Evolutionary conservation across 2,888 invertebrate species (phyloP).

Genomic region (Noctua pronuba): DNA sequence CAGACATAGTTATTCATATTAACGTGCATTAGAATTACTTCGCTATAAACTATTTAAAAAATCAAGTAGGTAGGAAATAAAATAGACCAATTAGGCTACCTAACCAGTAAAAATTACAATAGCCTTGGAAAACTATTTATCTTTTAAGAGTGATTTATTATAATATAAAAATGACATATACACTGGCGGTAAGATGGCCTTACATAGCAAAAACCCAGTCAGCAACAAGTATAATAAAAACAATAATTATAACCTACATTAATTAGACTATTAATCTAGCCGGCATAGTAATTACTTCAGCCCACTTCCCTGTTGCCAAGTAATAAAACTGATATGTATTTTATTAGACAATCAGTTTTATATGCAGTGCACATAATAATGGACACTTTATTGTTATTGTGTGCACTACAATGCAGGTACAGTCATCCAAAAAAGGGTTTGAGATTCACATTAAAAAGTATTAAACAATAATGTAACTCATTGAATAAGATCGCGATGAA

Average conservation of each 20-base stretch:
- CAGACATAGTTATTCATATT: background rate
- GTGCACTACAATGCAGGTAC: constrained; percentile 2
- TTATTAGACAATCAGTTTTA: constrained; percentile 18
- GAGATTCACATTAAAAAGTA: background rate
- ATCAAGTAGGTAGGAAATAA: background rate
- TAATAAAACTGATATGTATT: constrained; percentile 41
- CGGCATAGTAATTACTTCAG: constrained; percentile 23
- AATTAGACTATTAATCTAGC: constrained; percentile 27
- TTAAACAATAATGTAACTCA: background rate
- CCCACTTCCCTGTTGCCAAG: constrained; percentile 43
- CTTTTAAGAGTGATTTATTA: constrained; percentile 1
- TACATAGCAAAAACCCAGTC: background rate
- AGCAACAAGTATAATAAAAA: constrained; percentile 28
- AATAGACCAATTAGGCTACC: background rate
- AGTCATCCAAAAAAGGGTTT: background rate
- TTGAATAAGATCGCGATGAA: too few relatives aligned
- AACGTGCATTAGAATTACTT: background rate
- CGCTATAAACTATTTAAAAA: background rate
- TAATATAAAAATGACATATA: background rate
- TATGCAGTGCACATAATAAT: constrained; percentile 26
- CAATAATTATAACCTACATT: constrained; percentile 27
- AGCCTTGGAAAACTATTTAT: background rate
- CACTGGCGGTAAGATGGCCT: background rate
- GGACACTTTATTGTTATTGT: constrained; percentile 6
- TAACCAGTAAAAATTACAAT: background rate